A percentile compares a stretch with the other conserved stretches of the same genome.
These are phyloP conservation scores for Temnothorax rugatulus DNA, from an alignment of 2,888 invertebrate species.

Conservation along the genomic window DNA sequence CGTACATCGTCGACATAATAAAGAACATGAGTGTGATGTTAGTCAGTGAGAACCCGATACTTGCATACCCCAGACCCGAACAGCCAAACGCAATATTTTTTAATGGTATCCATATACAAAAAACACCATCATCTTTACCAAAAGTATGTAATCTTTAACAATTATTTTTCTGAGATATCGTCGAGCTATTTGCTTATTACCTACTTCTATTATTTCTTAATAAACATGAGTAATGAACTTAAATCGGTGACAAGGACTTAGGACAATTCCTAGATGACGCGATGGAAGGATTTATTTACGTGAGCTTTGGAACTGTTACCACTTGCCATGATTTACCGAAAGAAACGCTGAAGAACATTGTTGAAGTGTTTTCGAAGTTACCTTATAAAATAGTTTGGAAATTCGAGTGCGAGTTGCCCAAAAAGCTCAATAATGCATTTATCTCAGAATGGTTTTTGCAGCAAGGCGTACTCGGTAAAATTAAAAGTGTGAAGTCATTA, in stretches of 20 bases:
- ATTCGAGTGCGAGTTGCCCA: conserved; percentile 64
- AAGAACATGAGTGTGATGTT: conserved; percentile 71
- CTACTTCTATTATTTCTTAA: not conserved
- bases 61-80: conserved; percentile 56
- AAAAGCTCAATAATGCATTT: conserved; percentile 68
- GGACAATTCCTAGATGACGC: conserved; percentile 69
- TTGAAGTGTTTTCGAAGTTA: conserved; percentile 72
- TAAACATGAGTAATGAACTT: conserved; percentile 15
- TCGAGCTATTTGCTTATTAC: not conserved
- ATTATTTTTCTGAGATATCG: not conserved
- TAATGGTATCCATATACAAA: conserved; percentile 57
- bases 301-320: conserved; percentile 72
- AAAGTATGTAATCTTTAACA: conserved; percentile 32
- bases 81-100: conserved; percentile 68
- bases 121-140: conserved; percentile 47
- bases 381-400: conserved; percentile 76
- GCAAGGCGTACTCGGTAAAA: conserved; percentile 71
- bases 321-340: conserved; percentile 57
- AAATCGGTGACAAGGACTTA: conserved; percentile 64
- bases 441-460: conserved; percentile 74
- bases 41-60: conserved; percentile 58
- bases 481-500: conserved; percentile 34
- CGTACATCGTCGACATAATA: conserved; percentile 56
- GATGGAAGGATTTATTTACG: conserved; percentile 74
- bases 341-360: conserved; percentile 59